These are phyloP conservation scores for Lycaena phlaeas DNA, from an alignment of 2,888 invertebrate genomes.

Conservation along the genomic window DNA sequence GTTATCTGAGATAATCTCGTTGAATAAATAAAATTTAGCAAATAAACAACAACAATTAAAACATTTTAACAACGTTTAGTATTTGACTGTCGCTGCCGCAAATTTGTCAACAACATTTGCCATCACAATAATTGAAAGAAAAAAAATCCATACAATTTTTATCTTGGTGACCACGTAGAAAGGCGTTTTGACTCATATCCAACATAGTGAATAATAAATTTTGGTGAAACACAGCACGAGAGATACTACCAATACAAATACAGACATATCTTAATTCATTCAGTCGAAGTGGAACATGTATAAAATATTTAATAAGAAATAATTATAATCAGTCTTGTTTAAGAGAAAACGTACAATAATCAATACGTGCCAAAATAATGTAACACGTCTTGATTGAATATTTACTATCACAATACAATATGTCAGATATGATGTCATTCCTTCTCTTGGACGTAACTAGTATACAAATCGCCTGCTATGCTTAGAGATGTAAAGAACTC, in stretches of 20 bases:
- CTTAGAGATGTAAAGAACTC: too few relatives aligned
- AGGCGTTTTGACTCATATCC: conserved; percentile 72
- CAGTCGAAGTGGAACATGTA: conserved; percentile 70
- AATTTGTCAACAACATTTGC: conserved; percentile 68
- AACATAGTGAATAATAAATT: conserved; percentile 68
- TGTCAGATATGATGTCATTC: conserved; percentile 75
- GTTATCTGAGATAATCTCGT: conserved; percentile 52
- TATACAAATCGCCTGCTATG: conserved; percentile 73
- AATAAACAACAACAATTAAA: conserved; percentile 62
- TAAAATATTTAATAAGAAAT: conserved; percentile 74
- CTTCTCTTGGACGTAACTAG: conserved; percentile 73
- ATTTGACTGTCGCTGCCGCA: conserved; percentile 64
- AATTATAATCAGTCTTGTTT: conserved; percentile 76
- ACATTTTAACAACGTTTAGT: conserved; percentile 42
- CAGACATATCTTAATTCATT: conserved; percentile 65
- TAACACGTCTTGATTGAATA: conserved; percentile 43
- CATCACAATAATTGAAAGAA: conserved; percentile 61
- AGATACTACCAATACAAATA: conserved; percentile 66
- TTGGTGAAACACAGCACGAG: conserved; percentile 55
- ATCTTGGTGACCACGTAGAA: conserved; percentile 68
- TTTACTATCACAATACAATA: conserved; percentile 69
- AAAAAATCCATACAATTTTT: conserved; percentile 48
- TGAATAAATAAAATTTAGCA: conserved; percentile 70
- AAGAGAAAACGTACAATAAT: conserved; percentile 60
- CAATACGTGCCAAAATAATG: conserved; percentile 45